Evolutionary conservation across 2,888 invertebrate genomes (phyloP).

Genomic region (Yponomeuta sedellus): DNA sequence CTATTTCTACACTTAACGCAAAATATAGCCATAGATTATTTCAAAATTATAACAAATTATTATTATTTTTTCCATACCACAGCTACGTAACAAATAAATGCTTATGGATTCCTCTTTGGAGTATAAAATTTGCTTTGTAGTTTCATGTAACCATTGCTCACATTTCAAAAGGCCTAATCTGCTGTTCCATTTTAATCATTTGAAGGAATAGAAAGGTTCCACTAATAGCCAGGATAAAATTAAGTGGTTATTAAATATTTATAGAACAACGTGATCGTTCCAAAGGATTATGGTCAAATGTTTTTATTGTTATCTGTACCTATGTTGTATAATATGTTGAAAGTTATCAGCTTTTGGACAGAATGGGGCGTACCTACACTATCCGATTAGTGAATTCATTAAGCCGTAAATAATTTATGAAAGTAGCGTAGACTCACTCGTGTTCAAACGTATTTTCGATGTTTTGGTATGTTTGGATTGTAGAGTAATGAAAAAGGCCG

Average conservation of each 20-base stretch:
- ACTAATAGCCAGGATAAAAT: constrained; percentile 27
- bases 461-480: not conserved
- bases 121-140: not conserved
- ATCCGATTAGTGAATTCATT: not conserved
- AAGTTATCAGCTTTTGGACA: not conserved
- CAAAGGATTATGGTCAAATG: not conserved
- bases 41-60: too few relatives aligned
- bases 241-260: constrained; percentile 49
- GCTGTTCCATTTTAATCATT: constrained; percentile 6
- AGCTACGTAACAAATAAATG: too few relatives aligned
- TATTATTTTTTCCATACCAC: too few relatives aligned
- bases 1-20: too few relatives aligned
- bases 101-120: too few relatives aligned
- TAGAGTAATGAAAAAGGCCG: not conserved
- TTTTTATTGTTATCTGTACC: not conserved
- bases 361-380: not conserved
- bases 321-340: not conserved
- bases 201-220: not conserved
- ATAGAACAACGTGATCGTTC: constrained; percentile 30
- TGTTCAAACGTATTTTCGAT: not conserved
- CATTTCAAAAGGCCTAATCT: constrained; percentile 25
- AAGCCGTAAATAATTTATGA: not conserved
- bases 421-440: not conserved
- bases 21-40: too few relatives aligned
- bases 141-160: not conserved